Conservation (phyloP, 2,888 invertebrate genomes). For the Epistrophella euchroma region DNA sequence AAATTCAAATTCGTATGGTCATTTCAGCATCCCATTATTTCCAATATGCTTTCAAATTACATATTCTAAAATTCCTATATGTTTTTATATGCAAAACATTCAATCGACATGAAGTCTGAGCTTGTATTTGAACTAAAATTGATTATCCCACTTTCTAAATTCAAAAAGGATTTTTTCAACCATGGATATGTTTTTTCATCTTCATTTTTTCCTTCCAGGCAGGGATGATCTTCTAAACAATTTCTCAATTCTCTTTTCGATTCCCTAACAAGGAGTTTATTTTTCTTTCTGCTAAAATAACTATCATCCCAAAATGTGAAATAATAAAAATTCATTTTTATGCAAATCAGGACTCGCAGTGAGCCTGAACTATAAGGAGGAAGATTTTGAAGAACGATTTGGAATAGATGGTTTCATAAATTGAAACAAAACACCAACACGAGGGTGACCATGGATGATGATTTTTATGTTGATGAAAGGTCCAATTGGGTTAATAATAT, state of each 20-base stretch:
- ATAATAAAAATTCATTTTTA: slow-evolving; percentile 65
- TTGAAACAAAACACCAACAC: neutral
- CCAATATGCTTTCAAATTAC: neutral
- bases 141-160: slow-evolving; percentile 54
- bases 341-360: slow-evolving; percentile 46
- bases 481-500: neutral
- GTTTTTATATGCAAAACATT: slow-evolving; percentile 21
- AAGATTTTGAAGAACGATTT: slow-evolving; percentile 23
- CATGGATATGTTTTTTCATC: neutral
- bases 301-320: slow-evolving; percentile 14
- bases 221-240: neutral
- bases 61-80: neutral
- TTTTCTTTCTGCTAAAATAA: slow-evolving; percentile 6
- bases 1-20: slow-evolving; percentile 1
- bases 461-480: slow-evolving; percentile 14
- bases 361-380: slow-evolving; percentile 33
- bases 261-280: neutral
- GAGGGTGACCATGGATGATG: slow-evolving; percentile 18
- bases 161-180: slow-evolving; percentile 39
- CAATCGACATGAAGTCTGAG: slow-evolving; percentile 41
- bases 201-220: neutral
- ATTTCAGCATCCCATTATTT: neutral
- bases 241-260: neutral
- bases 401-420: slow-evolving; percentile 18
- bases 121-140: slow-evolving; percentile 50